Percentiles rank a stretch among this genome's conserved stretches.
Conservation (phyloP, 2,113 vertebrate species). For the Gobius niger region DNA sequence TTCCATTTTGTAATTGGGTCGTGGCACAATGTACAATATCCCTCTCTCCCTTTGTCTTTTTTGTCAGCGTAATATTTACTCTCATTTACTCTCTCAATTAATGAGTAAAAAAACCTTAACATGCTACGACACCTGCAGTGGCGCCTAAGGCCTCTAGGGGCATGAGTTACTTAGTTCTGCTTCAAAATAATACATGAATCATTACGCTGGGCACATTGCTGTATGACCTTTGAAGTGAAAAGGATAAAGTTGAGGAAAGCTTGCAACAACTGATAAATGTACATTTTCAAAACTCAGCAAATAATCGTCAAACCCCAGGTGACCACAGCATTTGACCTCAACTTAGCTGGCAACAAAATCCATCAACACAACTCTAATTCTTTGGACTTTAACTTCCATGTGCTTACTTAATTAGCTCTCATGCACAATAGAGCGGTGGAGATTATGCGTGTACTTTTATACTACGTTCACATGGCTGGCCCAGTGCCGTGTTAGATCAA, state of each 20-base stretch:
- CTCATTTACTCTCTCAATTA: too few relatives aligned
- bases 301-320: slow-evolving; percentile 16
- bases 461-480: slow-evolving; percentile 49
- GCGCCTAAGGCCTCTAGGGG: too few relatives aligned
- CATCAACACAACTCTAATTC: slow-evolving; percentile 31
- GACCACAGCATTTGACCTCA: slow-evolving; percentile 32
- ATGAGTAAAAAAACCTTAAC: too few relatives aligned
- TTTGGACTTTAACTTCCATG: slow-evolving; percentile 24
- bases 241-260: neutral
- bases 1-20: too few relatives aligned
- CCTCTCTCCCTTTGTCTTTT: too few relatives aligned
- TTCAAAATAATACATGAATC: too few relatives aligned
- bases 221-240: neutral
- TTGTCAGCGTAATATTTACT: too few relatives aligned
- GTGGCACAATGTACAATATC: too few relatives aligned
- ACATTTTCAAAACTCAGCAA: neutral
- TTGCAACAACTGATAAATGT: neutral
- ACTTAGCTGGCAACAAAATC: slow-evolving; percentile 34
- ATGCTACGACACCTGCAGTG: too few relatives aligned
- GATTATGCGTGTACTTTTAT: too few relatives aligned
- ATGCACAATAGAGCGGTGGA: neutral
- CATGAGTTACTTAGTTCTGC: too few relatives aligned
- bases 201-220: too few relatives aligned
- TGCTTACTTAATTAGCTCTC: slow-evolving; percentile 6
- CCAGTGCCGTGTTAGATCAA: slow-evolving; percentile 64